Evolutionary conservation across 1,140 invertebrate genomes (phyloP), one percentile per base, ranked within the genome.

Genomic region (Diorhabda sublineata): DNA sequence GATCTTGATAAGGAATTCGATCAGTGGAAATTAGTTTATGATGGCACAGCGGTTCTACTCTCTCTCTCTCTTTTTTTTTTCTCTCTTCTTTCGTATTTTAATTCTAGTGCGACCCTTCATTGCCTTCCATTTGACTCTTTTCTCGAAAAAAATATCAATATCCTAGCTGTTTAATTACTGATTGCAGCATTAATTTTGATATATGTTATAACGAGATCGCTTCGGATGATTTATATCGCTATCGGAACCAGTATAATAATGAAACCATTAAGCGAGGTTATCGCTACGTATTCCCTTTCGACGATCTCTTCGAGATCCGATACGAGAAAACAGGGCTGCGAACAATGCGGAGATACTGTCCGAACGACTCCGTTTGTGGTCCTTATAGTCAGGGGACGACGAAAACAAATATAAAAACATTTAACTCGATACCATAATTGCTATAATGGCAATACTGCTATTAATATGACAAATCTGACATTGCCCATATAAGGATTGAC

Each of bases 201-300:
- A 71, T 71, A 66, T 68, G 66, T 68, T 64, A 71, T 71, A 69
- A 69, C 66, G 64, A 68, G 65, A 69, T 68, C 56, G 59, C 26
- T 26, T 52, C 61, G 58, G 61, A 72, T 69, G 71, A 72, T 72
- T 72, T 72, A 72, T 69, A 45, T 58, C 61, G 67, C 71, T 69
- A 72, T 72, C 67, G 66, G 67, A 72, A 72, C 71, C 71, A 72
- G 71, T 72, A 72, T 72, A 72, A 72, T 72, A 72, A 72, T 72
- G 64, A 72, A 72, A 72, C 71, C 71, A 72, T 72, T 72, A 72
- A 69, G 70, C 61, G 60, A 63, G 52, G 69, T 72, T 72, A 72
- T 72, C 71, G 68, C 47, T 72, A 64, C 61, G 65, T 72, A 8
- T 69, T 69, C 64, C 64, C 47, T 52, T 52, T 52, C 68, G 64